These are phyloP conservation scores for Acanthopagrus latus DNA, from an alignment of 2,797 vertebrate genomes.

Conservation along the genomic window DNA sequence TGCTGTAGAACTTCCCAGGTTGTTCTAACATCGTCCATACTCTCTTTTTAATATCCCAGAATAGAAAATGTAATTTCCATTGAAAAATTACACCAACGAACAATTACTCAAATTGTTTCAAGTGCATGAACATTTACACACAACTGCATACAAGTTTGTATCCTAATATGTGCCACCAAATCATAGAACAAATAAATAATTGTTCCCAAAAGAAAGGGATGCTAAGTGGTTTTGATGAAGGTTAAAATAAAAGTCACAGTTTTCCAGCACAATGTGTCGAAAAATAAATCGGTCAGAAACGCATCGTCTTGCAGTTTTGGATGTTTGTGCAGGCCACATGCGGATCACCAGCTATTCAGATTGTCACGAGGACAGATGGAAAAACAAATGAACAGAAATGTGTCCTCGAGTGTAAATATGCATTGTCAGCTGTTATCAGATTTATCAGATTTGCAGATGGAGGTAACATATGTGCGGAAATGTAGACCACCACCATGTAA, in stretches of 20 bases:
- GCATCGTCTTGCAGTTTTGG: slow-evolving; percentile 24
- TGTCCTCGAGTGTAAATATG: slow-evolving; percentile 59
- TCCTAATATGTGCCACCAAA: too few relatives aligned
- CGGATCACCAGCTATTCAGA: slow-evolving; percentile 41
- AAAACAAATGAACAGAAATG: slow-evolving; percentile 65
- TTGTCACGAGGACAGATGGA: slow-evolving; percentile 64
- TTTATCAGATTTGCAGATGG: slow-evolving; percentile 69
- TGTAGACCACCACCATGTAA: slow-evolving; percentile 38
- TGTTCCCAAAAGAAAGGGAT: too few relatives aligned
- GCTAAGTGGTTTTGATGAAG: not conserved
- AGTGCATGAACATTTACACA: too few relatives aligned
- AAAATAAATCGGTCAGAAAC: slow-evolving; percentile 23
- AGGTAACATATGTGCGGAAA: slow-evolving; percentile 59
- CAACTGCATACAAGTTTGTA: too few relatives aligned
- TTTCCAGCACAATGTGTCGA: not conserved
- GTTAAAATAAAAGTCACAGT: slow-evolving; percentile 3
- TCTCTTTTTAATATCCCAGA: too few relatives aligned
- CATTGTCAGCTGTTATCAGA: slow-evolving; percentile 62
- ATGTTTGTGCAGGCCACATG: slow-evolving; percentile 18
- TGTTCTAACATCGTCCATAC: too few relatives aligned
- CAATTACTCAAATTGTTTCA: too few relatives aligned
- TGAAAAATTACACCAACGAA: too few relatives aligned
- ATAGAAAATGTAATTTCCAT: too few relatives aligned
- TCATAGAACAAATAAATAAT: too few relatives aligned
- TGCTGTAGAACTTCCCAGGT: too few relatives aligned